Base-by-base conservation (phyloP, 2,888 invertebrate genomes). In the Watsonalla cultraria region DNA sequence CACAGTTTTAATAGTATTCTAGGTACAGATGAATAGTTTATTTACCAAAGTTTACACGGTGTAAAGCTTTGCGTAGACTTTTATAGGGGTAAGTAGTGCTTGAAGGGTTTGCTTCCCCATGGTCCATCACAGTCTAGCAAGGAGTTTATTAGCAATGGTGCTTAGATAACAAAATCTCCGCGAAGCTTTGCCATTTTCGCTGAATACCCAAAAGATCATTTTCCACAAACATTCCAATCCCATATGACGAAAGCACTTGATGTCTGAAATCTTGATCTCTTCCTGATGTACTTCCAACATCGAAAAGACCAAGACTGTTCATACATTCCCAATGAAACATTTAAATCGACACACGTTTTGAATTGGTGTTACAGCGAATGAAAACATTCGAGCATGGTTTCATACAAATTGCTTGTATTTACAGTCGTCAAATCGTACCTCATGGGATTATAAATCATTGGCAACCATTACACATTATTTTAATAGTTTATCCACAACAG, bases 21-120 rank as follows among this genome's bases (percentile, higher is more conserved):
- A 60, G 54, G 59, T 59, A 55, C 51, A 39, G 46, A 65, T 66
- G 55, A 66, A 72, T 74, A 74, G 76, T 65, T 48, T 60, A 61
- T 48, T 47, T 55, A 61, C 60, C 54, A 60, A 59, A 58, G 46
- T 57, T 54, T 59, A 66, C 62, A 71, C 72, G 69, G 74, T 78
- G 77, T 81, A 74, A 84, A 84, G 87, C 86, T 87, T 88, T 82
- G 80, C 81, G 80, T 88, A 88, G 84, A 76, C 69, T 72, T 70
- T 66, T 74, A 80, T 72, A 74, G 82, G 74, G 80, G 68, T 78
- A 83, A 84, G 83, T 64, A 59, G 70, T 70, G 80, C 82, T 76
- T 86, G 85, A 83, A 80, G 70, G 70, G 83, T 81, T 81, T 81
- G 76, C 72, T 73, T 61, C 64, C 69, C 74, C 75, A 64, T 68